phyloP scores from a whole-genome alignment of 2,888 invertebrate species.

The Troides helena region DNA sequence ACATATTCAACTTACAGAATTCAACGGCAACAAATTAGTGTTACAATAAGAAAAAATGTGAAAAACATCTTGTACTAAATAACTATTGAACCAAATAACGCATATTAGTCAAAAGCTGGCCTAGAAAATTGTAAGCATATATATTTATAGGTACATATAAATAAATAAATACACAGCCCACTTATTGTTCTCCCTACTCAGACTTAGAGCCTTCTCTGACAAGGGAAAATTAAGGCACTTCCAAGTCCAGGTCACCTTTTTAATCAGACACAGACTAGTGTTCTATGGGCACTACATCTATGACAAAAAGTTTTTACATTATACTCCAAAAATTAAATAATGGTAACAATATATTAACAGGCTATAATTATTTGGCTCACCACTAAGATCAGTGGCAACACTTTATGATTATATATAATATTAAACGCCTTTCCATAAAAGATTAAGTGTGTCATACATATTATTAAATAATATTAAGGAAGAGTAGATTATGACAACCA shows the following conservation, averaged over 20 bases:
- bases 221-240: too few species aligned
- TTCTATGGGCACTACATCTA: conserved; percentile 48
- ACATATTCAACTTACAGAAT: conserved; percentile 74
- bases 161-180: neutral
- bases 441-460: conserved; percentile 17
- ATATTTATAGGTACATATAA: conserved; percentile 13
- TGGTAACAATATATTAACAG: conserved; percentile 5
- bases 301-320: conserved; percentile 49
- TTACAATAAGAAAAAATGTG: conserved; percentile 69
- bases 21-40: conserved; percentile 73
- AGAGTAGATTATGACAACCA: conserved; percentile 24
- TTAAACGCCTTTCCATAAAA: neutral
- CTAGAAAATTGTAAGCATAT: conserved; percentile 35
- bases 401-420: neutral
- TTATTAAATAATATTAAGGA: conserved; percentile 15
- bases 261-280: conserved; percentile 52
- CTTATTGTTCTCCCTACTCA: neutral
- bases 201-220: too few species aligned
- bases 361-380: conserved; percentile 17
- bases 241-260: conserved; percentile 47
- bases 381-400: conserved; percentile 28
- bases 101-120: conserved; percentile 47
- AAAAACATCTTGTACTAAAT: conserved; percentile 50
- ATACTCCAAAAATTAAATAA: conserved; percentile 55
- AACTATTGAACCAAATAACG: conserved; percentile 31